Evolutionary conservation across 1,140 invertebrate genomes (phyloP).

Genomic region (Rhyzopertha dominica): DNA sequence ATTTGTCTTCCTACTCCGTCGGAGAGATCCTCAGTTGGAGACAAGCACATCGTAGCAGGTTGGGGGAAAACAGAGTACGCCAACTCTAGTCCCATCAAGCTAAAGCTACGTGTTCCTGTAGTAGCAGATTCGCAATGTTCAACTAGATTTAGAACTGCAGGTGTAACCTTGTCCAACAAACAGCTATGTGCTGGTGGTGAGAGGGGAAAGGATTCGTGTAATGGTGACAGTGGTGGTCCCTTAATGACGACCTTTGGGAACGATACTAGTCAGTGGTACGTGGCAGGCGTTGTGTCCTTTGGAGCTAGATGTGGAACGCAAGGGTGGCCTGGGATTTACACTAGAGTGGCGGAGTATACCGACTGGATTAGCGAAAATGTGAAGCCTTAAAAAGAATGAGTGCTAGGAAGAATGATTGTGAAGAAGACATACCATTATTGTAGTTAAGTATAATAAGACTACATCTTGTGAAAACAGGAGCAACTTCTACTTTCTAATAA

Average conservation of each 20-base stretch:
- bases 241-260: constrained; percentile 49
- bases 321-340: constrained; percentile 57
- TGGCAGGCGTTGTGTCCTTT: constrained; percentile 55
- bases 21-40: constrained; percentile 32
- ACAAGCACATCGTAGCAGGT: constrained; percentile 53
- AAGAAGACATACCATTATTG: background rate
- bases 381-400: constrained; percentile 9
- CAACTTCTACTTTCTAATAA: no score
- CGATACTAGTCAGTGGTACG: constrained; percentile 43
- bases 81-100: constrained; percentile 42
- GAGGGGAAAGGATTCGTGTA: constrained; percentile 60
- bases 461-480: background rate
- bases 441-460: background rate
- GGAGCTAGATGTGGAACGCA: constrained; percentile 54
- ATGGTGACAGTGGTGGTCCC: constrained; percentile 57
- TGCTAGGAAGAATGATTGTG: background rate
- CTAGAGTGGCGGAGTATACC: constrained; percentile 49
- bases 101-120: constrained; percentile 46
- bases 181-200: constrained; percentile 62
- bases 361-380: constrained; percentile 52
- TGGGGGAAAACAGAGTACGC: constrained; percentile 58
- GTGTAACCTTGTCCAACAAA: constrained; percentile 38
- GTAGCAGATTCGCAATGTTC: constrained; percentile 44
- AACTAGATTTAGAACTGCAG: constrained; percentile 44
- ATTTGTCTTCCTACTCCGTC: constrained; percentile 59